Percentiles rank a stretch among this genome's conserved stretches.
Evolutionary conservation across 2,797 vertebrate genomes (phyloP).

Genomic region (Lemur catta): DNA sequence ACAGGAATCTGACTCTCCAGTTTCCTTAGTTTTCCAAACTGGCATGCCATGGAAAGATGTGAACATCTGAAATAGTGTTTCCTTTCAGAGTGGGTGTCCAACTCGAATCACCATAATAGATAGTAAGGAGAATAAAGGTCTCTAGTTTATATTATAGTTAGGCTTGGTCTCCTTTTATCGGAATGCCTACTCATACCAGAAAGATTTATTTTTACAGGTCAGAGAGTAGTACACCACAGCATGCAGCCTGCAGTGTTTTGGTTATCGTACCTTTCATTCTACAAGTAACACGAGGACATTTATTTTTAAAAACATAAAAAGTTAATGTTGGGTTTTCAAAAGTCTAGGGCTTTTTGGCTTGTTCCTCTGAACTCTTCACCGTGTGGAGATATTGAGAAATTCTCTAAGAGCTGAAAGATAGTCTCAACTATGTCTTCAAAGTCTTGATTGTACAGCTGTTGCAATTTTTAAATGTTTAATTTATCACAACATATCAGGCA

Average conservation of each 20-base stretch:
- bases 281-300: conserved; percentile 44
- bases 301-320: conserved; percentile 58
- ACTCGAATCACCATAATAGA: conserved; percentile 47
- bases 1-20: not conserved
- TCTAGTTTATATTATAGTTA: conserved; percentile 1
- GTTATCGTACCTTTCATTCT: conserved; percentile 49
- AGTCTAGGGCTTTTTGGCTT: not conserved
- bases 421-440: conserved; percentile 13
- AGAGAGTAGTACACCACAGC: not conserved
- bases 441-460: not conserved
- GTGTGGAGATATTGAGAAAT: not conserved
- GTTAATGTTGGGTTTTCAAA: conserved; percentile 35
- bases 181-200: not conserved
- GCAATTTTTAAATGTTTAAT: not conserved
- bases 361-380: not conserved
- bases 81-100: not conserved
- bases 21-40: conserved; percentile 18
- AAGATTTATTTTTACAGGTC: conserved; percentile 57
- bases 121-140: conserved; percentile 6
- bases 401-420: not conserved
- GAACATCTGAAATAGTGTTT: not conserved
- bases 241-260: not conserved
- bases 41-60: not conserved
- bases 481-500: not conserved
- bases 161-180: not conserved